A percentile compares a stretch with the other conserved stretches of the same genome.
Conservation (phyloP, 2,113 vertebrate species). For the Alosa alosa region DNA sequence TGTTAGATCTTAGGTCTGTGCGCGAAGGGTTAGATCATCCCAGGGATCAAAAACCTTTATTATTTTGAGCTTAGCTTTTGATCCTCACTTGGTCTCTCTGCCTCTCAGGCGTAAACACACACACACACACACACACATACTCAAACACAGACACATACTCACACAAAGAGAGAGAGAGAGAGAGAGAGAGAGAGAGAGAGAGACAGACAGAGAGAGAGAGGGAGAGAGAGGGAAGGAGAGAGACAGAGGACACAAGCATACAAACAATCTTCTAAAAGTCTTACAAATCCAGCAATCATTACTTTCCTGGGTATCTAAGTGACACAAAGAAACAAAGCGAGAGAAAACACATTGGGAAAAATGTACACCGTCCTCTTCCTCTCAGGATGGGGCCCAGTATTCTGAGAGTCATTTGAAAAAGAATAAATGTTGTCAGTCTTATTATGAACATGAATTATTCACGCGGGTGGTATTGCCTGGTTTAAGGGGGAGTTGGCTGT, state of each 20-base stretch:
- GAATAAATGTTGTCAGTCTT: constrained; percentile 35
- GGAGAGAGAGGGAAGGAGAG: constrained; percentile 8
- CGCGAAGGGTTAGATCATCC: neutral
- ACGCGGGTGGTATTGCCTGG: constrained; percentile 23
- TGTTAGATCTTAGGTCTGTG: neutral
- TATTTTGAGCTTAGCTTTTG: neutral
- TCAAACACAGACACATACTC: neutral
- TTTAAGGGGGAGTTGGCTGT: neutral
- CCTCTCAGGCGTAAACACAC: neutral
- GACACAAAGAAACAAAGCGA: neutral
- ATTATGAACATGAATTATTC: constrained; percentile 40
- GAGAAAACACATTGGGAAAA: neutral
- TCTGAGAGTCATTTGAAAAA: constrained; percentile 40
- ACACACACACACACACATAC: neutral
- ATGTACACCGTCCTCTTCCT: constrained; percentile 24
- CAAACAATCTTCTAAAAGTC: neutral
- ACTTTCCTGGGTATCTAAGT: neutral
- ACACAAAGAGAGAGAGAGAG: constrained; percentile 15
- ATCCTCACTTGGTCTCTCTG: neutral
- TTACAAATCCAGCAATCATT: constrained; percentile 15
- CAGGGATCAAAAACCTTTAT: neutral
- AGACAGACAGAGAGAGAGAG: neutral
- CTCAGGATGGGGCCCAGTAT: constrained; percentile 30
- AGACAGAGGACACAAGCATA: constrained; percentile 1
- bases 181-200: constrained; percentile 16